phyloP scores from a whole-genome alignment of 2,888 invertebrate genomes.

The Protula sp. region DNA sequence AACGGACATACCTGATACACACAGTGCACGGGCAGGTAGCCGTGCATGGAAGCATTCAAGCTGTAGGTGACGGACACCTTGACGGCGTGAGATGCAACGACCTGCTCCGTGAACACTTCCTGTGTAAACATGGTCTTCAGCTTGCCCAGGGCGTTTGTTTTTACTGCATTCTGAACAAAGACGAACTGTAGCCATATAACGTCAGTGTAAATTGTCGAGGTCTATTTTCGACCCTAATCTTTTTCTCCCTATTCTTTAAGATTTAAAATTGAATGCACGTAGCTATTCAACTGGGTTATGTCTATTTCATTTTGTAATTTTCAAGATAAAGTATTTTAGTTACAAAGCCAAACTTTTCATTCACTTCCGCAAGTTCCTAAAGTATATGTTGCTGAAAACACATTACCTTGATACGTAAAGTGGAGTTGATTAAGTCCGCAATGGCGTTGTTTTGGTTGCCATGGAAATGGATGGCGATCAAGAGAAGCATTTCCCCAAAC shows the following conservation, averaged over 20 bases:
- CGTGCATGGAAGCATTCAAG: slow-evolving; percentile 80
- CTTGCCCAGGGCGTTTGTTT: slow-evolving; percentile 43
- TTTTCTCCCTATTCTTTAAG: no score
- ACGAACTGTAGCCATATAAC: neutral
- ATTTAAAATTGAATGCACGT: no score
- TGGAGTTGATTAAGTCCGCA: slow-evolving; percentile 87
- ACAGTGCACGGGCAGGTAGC: slow-evolving; percentile 92
- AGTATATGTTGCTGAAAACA: no score
- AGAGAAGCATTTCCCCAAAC: slow-evolving; percentile 88
- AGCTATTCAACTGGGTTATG: no score
- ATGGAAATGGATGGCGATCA: slow-evolving; percentile 96
- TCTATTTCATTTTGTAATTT: no score
- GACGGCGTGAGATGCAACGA: slow-evolving; percentile 87
- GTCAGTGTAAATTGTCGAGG: no score
- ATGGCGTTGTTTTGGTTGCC: slow-evolving; percentile 89
- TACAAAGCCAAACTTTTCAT: no score
- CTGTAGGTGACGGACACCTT: slow-evolving; percentile 89
- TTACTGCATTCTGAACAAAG: slow-evolving; percentile 42
- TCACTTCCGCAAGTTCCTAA: no score
- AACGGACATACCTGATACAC: no score
- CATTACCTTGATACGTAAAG: slow-evolving; percentile 78
- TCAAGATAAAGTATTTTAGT: no score
- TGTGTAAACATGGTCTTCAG: slow-evolving; percentile 71
- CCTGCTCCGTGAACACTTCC: slow-evolving; percentile 92
- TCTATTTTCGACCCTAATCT: no score